These are phyloP conservation scores for Cephalopachus bancanus DNA, from an alignment of 2,797 vertebrate species.

Conservation along the genomic window DNA sequence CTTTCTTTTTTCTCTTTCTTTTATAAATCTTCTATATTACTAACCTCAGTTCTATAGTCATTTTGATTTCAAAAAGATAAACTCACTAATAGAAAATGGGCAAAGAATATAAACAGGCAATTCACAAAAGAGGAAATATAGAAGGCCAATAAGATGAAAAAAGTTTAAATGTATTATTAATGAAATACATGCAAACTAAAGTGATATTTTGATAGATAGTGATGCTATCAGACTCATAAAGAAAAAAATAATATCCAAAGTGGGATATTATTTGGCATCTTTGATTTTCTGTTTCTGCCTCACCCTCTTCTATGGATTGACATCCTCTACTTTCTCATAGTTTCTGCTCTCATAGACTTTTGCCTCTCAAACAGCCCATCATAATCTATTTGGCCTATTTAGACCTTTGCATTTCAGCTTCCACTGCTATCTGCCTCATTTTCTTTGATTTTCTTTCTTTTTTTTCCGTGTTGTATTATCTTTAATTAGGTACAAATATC, in stretches of 20 bases:
- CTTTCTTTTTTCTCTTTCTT: background rate
- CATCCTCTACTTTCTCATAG: background rate
- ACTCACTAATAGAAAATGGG: background rate
- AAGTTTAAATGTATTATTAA: background rate
- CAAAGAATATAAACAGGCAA: background rate
- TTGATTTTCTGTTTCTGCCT: background rate
- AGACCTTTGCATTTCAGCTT: background rate
- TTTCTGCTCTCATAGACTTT: background rate
- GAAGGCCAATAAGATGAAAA: background rate
- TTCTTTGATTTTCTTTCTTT: background rate
- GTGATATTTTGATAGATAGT: background rate
- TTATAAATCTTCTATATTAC: background rate
- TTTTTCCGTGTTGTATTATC: too few species aligned
- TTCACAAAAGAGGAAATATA: background rate
- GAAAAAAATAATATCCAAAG: background rate
- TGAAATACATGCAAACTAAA: background rate
- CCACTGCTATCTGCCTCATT: background rate
- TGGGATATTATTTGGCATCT: background rate
- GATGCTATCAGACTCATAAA: background rate
- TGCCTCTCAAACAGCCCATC: background rate
- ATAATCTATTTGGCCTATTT: background rate
- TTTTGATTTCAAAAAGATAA: slow-evolving; percentile 20
- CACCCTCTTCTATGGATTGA: too few species aligned
- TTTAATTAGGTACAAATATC: too few species aligned
- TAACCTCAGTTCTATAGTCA: background rate